These are phyloP conservation scores for Philaethria dido DNA, from an alignment of 2,888 invertebrate genomes.

Conservation along the genomic window DNA sequence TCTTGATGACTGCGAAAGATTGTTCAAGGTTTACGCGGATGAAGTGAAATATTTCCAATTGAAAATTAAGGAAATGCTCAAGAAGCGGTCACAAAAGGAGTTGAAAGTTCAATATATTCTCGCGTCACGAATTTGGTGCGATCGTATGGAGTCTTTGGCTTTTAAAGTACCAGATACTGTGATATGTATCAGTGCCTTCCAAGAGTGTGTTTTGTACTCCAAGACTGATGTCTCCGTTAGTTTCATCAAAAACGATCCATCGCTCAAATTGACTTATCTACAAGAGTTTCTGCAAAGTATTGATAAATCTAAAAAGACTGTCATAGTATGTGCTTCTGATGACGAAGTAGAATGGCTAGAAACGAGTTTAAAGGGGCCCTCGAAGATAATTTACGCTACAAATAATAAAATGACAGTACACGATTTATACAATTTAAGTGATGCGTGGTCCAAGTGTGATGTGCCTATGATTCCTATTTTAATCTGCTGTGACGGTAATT, in stretches of 20 bases:
- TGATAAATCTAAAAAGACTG: slow-evolving; percentile 76
- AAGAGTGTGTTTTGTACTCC: slow-evolving; percentile 90
- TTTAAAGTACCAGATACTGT: slow-evolving; percentile 83
- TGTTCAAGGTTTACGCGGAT: slow-evolving; percentile 80
- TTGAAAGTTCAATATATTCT: slow-evolving; percentile 83
- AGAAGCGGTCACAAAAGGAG: slow-evolving; percentile 67
- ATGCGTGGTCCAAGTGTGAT: slow-evolving; percentile 66
- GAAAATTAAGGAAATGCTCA: slow-evolving; percentile 72
- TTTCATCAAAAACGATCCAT: slow-evolving; percentile 59
- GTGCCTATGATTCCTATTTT: slow-evolving; percentile 78
- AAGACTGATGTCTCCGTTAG: slow-evolving; percentile 70
- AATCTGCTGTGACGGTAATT: slow-evolving; percentile 87
- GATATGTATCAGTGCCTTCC: slow-evolving; percentile 87
- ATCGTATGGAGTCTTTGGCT: slow-evolving; percentile 81
- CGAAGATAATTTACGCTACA: slow-evolving; percentile 59
- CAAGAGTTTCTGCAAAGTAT: slow-evolving; percentile 77
- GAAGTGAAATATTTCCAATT: slow-evolving; percentile 72
- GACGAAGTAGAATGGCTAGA: slow-evolving; percentile 80
- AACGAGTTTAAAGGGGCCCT: slow-evolving; percentile 52
- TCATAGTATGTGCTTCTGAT: slow-evolving; percentile 85
- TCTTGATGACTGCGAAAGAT: slow-evolving; percentile 87
- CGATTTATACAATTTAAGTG: slow-evolving; percentile 66
- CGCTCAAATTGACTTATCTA: slow-evolving; percentile 69
- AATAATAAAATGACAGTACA: slow-evolving; percentile 68
- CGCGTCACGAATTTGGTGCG: slow-evolving; percentile 86